Percentiles rank a stretch among this genome's conserved stretches.
Evolutionary conservation across 2,113 vertebrate species (phyloP).

Genomic region (Anarrhichthys ocellatus): DNA sequence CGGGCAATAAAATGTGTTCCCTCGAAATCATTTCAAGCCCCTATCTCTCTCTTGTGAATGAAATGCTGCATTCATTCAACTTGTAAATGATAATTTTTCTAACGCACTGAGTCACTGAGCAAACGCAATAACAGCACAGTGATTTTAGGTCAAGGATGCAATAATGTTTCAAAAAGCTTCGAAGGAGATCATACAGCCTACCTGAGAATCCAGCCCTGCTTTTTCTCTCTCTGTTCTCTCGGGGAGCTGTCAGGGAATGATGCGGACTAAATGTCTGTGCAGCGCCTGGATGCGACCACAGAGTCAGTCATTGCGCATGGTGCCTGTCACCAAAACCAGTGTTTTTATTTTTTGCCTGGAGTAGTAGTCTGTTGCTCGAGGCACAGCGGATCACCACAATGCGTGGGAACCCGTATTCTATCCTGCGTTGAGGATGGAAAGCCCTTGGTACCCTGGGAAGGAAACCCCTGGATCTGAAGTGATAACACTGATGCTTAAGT

Average conservation of each 20-base stretch:
- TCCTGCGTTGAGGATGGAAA: constrained; percentile 71
- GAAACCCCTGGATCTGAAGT: constrained; percentile 82
- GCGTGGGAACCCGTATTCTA: constrained; percentile 68
- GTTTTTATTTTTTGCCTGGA: constrained; percentile 30
- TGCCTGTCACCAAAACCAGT: constrained; percentile 61
- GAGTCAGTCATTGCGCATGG: constrained; percentile 76
- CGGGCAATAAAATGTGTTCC: constrained; percentile 34
- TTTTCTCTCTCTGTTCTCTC: constrained; percentile 29
- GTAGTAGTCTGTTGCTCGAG: constrained; percentile 50
- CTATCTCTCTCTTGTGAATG: constrained; percentile 63
- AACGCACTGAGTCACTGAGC: constrained; percentile 39
- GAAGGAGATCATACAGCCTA: constrained; percentile 59
- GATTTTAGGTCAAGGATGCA: constrained; percentile 29
- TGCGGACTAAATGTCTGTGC: constrained; percentile 74
- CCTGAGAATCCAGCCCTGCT: constrained; percentile 71
- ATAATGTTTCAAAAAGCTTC: constrained; percentile 39
- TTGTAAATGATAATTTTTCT: constrained; percentile 43
- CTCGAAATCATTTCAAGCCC: constrained; percentile 21
- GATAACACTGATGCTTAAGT: constrained; percentile 68
- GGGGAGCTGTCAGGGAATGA: constrained; percentile 73
- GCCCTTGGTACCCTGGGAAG: constrained; percentile 81
- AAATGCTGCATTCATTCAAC: constrained; percentile 74
- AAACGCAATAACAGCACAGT: constrained; percentile 31
- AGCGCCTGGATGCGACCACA: constrained; percentile 42
- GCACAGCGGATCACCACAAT: constrained; percentile 54